Evolutionary conservation across 1,140 invertebrate genomes (phyloP), one percentile per base, ranked within the genome.

Genomic region (Drosophila grimshawi): DNA sequence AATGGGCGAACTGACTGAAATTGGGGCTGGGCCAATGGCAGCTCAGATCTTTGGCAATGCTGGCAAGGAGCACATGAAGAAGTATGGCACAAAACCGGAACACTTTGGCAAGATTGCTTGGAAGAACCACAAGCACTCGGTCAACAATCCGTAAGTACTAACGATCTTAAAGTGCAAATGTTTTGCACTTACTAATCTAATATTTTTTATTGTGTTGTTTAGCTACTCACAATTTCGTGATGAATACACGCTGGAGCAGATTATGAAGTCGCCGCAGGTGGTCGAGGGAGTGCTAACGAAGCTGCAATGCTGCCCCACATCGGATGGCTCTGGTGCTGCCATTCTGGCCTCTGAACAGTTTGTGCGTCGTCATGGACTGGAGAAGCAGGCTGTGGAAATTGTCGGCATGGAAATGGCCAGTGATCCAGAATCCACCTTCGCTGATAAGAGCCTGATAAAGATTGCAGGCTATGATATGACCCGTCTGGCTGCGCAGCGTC

Each of bases 71-170:
- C 98, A 99, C 90, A 99, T 99, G 98, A 95, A 98, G 86, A 98
- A 98, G 93, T 92, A 99, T 93, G 98, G 98, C 30, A 98, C 98
- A 0, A 98, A 95, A 76, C 94, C 96, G 27, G 95, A 98, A 57
- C 98, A 99, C 92, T 96, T 99, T 92, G 98, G 98, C 2, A 99
- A 99, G 94, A 98, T 99, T 90, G 98, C 98, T 0, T 96, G 96
- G 75, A 99, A 99, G 92, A 99, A 99, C 93, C 98, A 99, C 93
- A 96, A 97, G 78, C 98, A 99, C 94, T 99, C 98, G 0, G 94
- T 95, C 0, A 99, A 99, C 86, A 99, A 99, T 94, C 98, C 98
- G 89, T 97, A 94, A 94, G 95, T 94, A 39, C 4, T 49, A 29
- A 56, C n/a, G 2, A 41, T 37, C 32, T 33, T n/a, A 27, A 33